A percentile compares a stretch with the other conserved stretches of the same genome.
Conservation (phyloP, 2,888 invertebrate species). For the Nowickia ferox region DNA sequence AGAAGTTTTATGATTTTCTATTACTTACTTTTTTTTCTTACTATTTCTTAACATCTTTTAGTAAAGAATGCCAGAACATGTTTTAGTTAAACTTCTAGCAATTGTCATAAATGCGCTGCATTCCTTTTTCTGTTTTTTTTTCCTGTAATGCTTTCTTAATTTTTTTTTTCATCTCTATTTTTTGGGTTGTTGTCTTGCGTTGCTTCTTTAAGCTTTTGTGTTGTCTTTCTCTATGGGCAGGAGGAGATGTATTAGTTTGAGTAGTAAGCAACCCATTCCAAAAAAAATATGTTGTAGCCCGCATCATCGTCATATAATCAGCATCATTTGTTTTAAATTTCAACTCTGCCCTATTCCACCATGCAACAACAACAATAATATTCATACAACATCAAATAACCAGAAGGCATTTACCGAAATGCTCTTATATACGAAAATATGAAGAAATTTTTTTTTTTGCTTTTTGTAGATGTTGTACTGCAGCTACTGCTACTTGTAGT, state of each 20-base stretch:
- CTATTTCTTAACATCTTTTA: constrained; percentile 3
- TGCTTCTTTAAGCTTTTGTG: constrained; percentile 37
- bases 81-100: constrained; percentile 59
- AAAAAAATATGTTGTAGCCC: constrained; percentile 29
- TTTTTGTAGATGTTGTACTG: constrained; percentile 32
- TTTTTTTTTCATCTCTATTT: constrained; percentile 10
- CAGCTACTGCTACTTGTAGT: constrained; percentile 34
- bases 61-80: constrained; percentile 44
- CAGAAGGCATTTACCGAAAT: constrained; percentile 69
- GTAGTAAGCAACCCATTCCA: constrained; percentile 20
- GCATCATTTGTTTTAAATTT: constrained; percentile 69
- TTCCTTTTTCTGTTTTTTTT: constrained; percentile 15
- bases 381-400: constrained; percentile 64
- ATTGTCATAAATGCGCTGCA: constrained; percentile 70
- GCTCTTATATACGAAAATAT: neutral
- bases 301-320: constrained; percentile 48
- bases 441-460: constrained; percentile 41
- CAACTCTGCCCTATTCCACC: constrained; percentile 66
- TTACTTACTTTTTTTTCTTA: constrained; percentile 12
- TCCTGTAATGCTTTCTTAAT: neutral
- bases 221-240: constrained; percentile 3
- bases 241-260: neutral
- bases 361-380: constrained; percentile 51
- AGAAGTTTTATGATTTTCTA: constrained; percentile 59
- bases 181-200: constrained; percentile 48